These are phyloP conservation scores for Ectobius pallidus DNA, from an alignment of 2,888 invertebrate genomes.

Conservation along the genomic window DNA sequence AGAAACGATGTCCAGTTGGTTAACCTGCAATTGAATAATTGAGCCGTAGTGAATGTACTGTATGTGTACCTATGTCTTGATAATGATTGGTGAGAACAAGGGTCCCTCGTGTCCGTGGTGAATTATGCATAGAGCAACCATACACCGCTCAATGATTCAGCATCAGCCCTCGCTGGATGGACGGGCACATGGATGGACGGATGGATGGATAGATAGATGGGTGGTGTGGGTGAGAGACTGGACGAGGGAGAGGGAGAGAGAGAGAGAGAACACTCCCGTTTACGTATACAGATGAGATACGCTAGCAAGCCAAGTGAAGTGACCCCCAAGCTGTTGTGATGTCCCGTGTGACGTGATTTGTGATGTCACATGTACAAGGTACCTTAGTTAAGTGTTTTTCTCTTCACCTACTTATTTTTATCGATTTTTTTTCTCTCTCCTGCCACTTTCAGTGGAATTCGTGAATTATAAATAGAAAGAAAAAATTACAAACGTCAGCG, in stretches of 20 bases:
- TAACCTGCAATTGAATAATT: slow-evolving; percentile 35
- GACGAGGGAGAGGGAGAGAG: neutral
- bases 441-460: too few species aligned
- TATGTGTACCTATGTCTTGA: slow-evolving; percentile 41
- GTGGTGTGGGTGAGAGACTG: neutral
- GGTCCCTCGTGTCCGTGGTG: slow-evolving; percentile 30
- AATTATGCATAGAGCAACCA: slow-evolving; percentile 32
- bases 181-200: too few species aligned
- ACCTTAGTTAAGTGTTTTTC: neutral
- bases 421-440: too few species aligned
- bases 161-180: slow-evolving; percentile 1
- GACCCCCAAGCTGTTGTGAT: neutral
- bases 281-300: slow-evolving; percentile 1
- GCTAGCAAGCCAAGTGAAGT: neutral
- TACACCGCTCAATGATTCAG: slow-evolving; percentile 37
- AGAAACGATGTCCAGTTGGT: slow-evolving; percentile 36
- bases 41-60: slow-evolving; percentile 33
- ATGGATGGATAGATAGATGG: too few species aligned
- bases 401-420: too few species aligned
- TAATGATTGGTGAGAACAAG: slow-evolving; percentile 41
- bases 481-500: too few species aligned
- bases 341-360: slow-evolving; percentile 7
- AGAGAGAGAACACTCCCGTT: neutral
- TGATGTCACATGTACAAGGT: neutral
- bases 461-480: too few species aligned